phyloP scores from a whole-genome alignment of 2,888 invertebrate species.

The Pycnomerus fuliginosus region DNA sequence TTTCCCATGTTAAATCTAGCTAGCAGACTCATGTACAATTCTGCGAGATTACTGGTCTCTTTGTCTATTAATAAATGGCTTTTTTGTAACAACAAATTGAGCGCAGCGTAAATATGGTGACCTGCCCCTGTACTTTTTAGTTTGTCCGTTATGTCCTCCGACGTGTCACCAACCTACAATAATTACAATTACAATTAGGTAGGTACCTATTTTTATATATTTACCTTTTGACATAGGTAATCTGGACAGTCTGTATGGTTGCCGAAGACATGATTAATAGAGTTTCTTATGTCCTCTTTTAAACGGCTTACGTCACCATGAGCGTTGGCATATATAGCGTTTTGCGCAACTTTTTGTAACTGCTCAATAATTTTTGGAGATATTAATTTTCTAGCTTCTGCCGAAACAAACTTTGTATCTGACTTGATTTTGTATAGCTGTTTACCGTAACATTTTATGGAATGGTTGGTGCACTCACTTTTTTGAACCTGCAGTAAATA shows the following conservation, averaged over 20 bases:
- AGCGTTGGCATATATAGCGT: slow-evolving; percentile 3
- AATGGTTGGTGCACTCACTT: slow-evolving; percentile 25
- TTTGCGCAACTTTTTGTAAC: not conserved
- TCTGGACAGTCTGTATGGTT: slow-evolving; percentile 3
- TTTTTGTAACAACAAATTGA: slow-evolving; percentile 1
- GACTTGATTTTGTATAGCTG: slow-evolving; percentile 17
- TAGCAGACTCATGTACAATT: slow-evolving; percentile 5
- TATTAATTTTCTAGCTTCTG: not conserved
- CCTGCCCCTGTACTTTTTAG: not conserved
- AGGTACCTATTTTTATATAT: not conserved
- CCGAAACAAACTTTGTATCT: slow-evolving; percentile 11
- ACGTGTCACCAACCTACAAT: not conserved
- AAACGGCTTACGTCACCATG: not conserved
- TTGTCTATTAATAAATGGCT: not conserved
- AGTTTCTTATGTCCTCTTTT: not conserved
- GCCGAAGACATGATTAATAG: slow-evolving; percentile 2
- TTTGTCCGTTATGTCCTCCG: not conserved
- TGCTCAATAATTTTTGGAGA: not conserved
- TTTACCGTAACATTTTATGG: slow-evolving; percentile 28
- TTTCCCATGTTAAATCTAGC: slow-evolving; percentile 11
- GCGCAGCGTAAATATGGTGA: slow-evolving; percentile 2
- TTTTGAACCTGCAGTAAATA: slow-evolving; percentile 14
- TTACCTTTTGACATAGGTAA: not conserved
- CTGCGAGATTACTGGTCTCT: slow-evolving; percentile 5
- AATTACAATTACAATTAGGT: not conserved